These are phyloP conservation scores for Podocnemis expansa DNA, from an alignment of 2,113 vertebrate genomes.

Conservation along the genomic window DNA sequence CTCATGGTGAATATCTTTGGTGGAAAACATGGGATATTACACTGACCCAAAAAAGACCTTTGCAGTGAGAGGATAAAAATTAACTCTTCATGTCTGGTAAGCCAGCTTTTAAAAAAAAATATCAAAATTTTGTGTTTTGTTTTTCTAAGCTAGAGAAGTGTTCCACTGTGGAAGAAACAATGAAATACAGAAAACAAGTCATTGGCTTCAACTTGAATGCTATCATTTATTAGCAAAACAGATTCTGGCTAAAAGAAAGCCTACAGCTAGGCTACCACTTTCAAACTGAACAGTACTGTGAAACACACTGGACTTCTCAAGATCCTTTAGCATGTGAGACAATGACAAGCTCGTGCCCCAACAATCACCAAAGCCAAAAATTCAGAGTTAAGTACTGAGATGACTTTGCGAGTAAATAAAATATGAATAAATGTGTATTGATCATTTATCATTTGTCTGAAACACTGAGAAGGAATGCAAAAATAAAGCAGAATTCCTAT, in stretches of 20 bases:
- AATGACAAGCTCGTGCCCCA: neutral
- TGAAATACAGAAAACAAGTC: constrained; percentile 4
- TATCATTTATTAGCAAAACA: neutral
- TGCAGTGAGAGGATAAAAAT: neutral
- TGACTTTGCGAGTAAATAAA: neutral
- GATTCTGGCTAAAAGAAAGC: neutral
- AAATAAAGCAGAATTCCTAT: neutral
- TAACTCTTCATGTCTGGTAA: neutral
- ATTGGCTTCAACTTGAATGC: neutral
- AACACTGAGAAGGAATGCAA: neutral
- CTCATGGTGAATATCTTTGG: neutral
- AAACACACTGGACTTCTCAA: neutral
- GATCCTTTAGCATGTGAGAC: neutral
- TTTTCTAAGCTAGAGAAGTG: constrained; percentile 24
- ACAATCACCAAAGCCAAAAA: neutral
- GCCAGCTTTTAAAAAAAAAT: neutral
- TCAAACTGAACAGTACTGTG: neutral
- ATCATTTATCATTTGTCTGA: neutral
- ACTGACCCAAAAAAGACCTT: neutral
- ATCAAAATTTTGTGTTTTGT: neutral
- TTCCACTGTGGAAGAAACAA: constrained; percentile 29
- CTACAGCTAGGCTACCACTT: neutral
- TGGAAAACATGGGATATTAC: constrained; percentile 21
- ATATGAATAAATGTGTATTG: neutral
- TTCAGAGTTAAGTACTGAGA: neutral